Percentiles rank a stretch among this genome's conserved stretches.
Evolutionary conservation across 2,113 vertebrate species (phyloP).

Genomic region (Malaclemys terrapin): DNA sequence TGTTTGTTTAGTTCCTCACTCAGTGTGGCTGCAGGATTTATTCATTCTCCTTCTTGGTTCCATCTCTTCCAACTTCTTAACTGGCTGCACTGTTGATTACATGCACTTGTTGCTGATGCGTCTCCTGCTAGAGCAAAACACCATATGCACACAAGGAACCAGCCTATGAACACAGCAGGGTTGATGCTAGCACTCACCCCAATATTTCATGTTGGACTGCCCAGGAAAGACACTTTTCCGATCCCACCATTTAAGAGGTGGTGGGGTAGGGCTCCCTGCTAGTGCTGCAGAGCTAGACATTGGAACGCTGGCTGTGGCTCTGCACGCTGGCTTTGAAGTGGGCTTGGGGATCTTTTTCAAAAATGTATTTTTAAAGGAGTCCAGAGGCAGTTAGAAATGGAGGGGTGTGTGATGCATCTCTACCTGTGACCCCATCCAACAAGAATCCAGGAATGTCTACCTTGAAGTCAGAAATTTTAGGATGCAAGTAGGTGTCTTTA

Average conservation of each 20-base stretch:
- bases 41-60: constrained; percentile 43
- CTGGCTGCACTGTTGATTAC: background rate
- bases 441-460: background rate
- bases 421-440: background rate
- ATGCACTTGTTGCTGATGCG: background rate
- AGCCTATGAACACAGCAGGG: background rate
- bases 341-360: background rate
- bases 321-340: background rate
- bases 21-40: background rate
- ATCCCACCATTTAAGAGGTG: background rate
- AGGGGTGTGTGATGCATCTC: background rate
- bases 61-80: background rate
- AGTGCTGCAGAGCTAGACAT: background rate
- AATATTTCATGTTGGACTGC: background rate
- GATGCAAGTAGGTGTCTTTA: background rate
- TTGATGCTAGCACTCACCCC: background rate
- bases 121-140: constrained; percentile 34
- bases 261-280: background rate
- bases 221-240: rapidly evolving
- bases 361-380: background rate
- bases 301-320: background rate
- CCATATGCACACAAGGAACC: constrained; percentile 34
- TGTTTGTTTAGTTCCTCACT: constrained; percentile 7
- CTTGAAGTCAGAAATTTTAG: background rate
- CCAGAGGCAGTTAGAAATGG: background rate